Conservation (phyloP, 92 coral and sea anemone genomes). For the Porites rus region DNA sequence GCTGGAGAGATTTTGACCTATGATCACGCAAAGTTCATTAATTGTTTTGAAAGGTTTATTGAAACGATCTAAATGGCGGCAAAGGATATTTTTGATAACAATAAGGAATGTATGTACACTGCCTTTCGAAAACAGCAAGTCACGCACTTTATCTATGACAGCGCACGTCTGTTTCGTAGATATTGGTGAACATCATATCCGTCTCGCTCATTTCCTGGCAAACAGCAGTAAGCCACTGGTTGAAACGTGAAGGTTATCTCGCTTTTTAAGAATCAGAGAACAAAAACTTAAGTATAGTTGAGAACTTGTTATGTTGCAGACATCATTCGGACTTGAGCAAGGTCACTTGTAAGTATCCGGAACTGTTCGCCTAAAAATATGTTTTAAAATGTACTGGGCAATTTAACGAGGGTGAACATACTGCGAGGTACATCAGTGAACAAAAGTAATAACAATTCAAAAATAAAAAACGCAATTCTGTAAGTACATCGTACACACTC, state of each 20-base stretch:
- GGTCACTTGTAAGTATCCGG: not conserved
- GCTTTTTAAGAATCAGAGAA: slow-evolving; percentile 5
- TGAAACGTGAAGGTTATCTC: slow-evolving; percentile 11
- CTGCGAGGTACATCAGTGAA: not conserved
- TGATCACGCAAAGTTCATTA: slow-evolving; percentile 8
- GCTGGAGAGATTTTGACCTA: slow-evolving; percentile 28
- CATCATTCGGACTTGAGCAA: not conserved
- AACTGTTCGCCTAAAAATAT: slow-evolving; percentile 1
- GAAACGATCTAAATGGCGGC: slow-evolving; percentile 11
- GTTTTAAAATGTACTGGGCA: not conserved
- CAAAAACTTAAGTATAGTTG: not conserved
- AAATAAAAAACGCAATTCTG: not conserved
- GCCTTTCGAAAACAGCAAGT: slow-evolving; percentile 17
- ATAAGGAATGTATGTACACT: not conserved
- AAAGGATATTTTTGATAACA: slow-evolving; percentile 20
- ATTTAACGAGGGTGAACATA: not conserved
- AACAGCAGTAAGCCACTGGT: slow-evolving; percentile 7
- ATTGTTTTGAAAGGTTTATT: slow-evolving; percentile 20
- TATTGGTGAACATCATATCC: not conserved
- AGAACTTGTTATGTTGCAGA: not conserved
- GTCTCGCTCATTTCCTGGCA: slow-evolving; percentile 6
- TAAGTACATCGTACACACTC: not conserved
- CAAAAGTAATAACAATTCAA: not conserved
- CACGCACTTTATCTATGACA: slow-evolving; percentile 21
- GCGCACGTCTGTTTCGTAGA: slow-evolving; percentile 30